A percentile compares a stretch with the other conserved stretches of the same genome.
phyloP scores from a whole-genome alignment of 2,797 vertebrate genomes.

The Simalia tracyae region DNA sequence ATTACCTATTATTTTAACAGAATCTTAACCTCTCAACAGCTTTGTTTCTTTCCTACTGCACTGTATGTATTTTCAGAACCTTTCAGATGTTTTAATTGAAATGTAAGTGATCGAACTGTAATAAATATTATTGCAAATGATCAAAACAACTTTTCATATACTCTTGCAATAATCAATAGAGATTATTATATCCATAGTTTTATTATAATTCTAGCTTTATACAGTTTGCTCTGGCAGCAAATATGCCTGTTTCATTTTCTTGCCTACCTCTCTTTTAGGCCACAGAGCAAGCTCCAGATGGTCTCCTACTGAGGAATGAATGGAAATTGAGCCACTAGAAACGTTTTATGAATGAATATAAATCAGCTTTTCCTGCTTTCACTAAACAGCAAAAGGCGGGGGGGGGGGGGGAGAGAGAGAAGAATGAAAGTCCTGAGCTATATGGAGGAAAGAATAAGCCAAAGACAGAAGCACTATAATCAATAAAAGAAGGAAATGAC shows the following conservation, averaged over 20 bases:
- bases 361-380: background rate
- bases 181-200: background rate
- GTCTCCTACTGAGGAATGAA: background rate
- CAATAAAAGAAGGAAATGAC: background rate
- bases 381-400: background rate
- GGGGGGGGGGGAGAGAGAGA: background rate
- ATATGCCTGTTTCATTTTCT: background rate
- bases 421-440: background rate
- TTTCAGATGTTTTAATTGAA: constrained; percentile 14
- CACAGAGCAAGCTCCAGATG: background rate
- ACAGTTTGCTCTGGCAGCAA: background rate
- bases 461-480: background rate
- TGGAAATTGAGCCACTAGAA: background rate
- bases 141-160: constrained; percentile 27
- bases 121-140: background rate
- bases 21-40: rapidly evolving
- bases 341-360: background rate
- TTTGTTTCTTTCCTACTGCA: background rate
- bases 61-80: background rate
- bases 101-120: constrained; percentile 34
- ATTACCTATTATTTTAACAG: constrained; percentile 10
- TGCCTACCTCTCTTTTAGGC: background rate
- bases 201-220: background rate
- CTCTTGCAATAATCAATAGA: background rate
- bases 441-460: background rate